Evolutionary conservation across 2,888 invertebrate genomes (phyloP), one percentile per base, ranked within the genome.

Genomic region (Halictus quadricinctus): DNA sequence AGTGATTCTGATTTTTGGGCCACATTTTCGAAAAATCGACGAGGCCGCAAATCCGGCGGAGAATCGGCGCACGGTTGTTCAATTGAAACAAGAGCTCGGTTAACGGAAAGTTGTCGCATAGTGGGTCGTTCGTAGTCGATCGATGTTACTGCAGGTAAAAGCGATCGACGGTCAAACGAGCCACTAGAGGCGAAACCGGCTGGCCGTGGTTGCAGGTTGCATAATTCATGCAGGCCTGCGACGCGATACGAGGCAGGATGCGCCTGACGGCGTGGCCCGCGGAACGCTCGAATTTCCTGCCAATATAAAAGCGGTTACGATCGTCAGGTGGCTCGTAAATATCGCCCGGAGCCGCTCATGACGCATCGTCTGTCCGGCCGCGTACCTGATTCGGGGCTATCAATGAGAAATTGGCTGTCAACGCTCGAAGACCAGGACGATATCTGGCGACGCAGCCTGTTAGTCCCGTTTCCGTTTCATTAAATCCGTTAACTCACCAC

Each of bases 101-200:
- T 76, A 75, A 80, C 84, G 79, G 41, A 60, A 79, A 69, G 77
- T 84, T 90, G 86, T 90, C 88, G 90, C 88, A 88, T 89, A 88
- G 72, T 88, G 91, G 88, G 91, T 90, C 91, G 88, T 88, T 89
- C 85, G 81, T 78, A 85, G 75, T 15, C 88, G 91, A 91, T 92
- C 91, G 90, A 91, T 90, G 89, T 81, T 88, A 80, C 88, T 89
- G 87, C 91, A 87, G 91, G 85, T 89, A 86, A 79, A 79, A 87
- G 81, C 89, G 87, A 91, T 92, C 86, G 90, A 87, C 87, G 82
- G 80, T 84, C 87, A 90, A 90, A 88, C 87, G 86, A 88, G 87
- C 80, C 84, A 78, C 79, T 72, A 80, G 82, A 86, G 83, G 78
- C 72, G 86, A 84, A n/a, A 88, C 86, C 80, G 83, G 69, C 76